Conservation (phyloP, 2,888 invertebrate species). For the Acleris literana region DNA sequence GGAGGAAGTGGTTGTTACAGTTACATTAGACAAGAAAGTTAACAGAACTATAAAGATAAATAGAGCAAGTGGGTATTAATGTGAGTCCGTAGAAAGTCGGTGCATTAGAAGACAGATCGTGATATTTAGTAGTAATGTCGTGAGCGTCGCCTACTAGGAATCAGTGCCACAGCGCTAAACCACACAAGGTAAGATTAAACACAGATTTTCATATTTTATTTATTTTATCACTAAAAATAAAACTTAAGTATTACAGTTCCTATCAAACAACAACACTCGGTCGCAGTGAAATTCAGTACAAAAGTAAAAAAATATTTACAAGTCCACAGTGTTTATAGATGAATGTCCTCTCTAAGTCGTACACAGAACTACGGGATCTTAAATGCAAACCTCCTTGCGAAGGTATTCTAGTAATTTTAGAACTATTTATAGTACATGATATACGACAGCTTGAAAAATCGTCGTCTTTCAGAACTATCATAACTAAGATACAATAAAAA, state of each 20-base stretch:
- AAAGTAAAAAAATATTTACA: constrained; percentile 71
- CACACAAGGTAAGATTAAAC: constrained; percentile 65
- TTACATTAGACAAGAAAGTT: constrained; percentile 23
- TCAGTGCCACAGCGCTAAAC: constrained; percentile 66
- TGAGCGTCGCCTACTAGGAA: constrained; percentile 57
- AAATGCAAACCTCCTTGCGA: constrained; percentile 66
- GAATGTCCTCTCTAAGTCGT: constrained; percentile 48
- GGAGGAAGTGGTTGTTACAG: constrained; percentile 18
- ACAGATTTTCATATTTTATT: constrained; percentile 73
- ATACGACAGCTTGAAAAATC: constrained; percentile 44
- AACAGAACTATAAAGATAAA: constrained; percentile 13
- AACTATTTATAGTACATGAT: constrained; percentile 45
- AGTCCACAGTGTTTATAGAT: constrained; percentile 59
- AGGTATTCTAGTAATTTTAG: constrained; percentile 35
- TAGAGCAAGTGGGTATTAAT: constrained; percentile 42
- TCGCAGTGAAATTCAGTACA: constrained; percentile 79
- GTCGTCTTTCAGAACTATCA: constrained; percentile 52
- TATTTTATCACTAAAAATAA: constrained; percentile 83
- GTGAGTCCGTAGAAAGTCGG: constrained; percentile 63
- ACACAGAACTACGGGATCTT: constrained; percentile 62
- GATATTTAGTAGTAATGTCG: constrained; percentile 49
- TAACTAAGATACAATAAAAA: constrained; percentile 66
- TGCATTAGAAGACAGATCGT: constrained; percentile 61
- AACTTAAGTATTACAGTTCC: constrained; percentile 82
- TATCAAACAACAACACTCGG: constrained; percentile 82